Conservation (phyloP, 1,140 invertebrate genomes). For the Drosophila rufa region DNA sequence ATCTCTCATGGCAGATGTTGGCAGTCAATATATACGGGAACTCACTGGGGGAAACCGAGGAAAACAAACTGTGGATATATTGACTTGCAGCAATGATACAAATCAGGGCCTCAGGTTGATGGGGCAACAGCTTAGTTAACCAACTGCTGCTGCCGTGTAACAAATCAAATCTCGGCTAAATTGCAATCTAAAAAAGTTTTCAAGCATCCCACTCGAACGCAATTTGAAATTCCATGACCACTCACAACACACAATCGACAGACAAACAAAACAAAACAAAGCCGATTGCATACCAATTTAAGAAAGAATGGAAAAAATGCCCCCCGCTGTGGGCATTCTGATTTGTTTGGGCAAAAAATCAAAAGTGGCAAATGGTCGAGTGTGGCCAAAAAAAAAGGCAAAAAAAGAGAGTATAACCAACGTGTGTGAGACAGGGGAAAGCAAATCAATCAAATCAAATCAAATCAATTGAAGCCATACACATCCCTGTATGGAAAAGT, state of each 20-base stretch:
- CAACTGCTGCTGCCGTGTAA: conserved; percentile 6
- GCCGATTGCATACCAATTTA: conserved; percentile 49
- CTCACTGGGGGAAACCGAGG: background rate
- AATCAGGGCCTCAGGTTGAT: conserved; percentile 22
- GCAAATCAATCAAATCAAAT: conserved; percentile 70
- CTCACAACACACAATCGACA: conserved; percentile 41
- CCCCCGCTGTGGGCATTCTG: conserved; percentile 22
- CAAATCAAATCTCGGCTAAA: conserved; percentile 39
- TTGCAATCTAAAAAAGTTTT: conserved; percentile 55
- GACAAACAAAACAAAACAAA: conserved; percentile 37
- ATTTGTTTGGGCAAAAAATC: conserved; percentile 68
- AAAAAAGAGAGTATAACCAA: background rate
- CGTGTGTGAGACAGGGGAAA: conserved; percentile 12
- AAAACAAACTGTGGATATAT: conserved; percentile 16
- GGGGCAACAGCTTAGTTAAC: conserved; percentile 21
- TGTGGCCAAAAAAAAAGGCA: conserved; percentile 3
- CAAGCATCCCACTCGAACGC: conserved; percentile 57
- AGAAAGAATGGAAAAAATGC: conserved; percentile 35
- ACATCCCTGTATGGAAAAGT: conserved; percentile 38
- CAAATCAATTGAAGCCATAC: conserved; percentile 57
- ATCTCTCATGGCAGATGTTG: conserved; percentile 31
- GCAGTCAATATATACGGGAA: conserved; percentile 16
- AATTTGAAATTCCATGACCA: conserved; percentile 72
- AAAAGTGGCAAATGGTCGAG: conserved; percentile 58
- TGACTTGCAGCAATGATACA: conserved; percentile 7